These are phyloP conservation scores for Sebastes hopkinsi DNA, from an alignment of 2,797 vertebrate species.

Conservation along the genomic window DNA sequence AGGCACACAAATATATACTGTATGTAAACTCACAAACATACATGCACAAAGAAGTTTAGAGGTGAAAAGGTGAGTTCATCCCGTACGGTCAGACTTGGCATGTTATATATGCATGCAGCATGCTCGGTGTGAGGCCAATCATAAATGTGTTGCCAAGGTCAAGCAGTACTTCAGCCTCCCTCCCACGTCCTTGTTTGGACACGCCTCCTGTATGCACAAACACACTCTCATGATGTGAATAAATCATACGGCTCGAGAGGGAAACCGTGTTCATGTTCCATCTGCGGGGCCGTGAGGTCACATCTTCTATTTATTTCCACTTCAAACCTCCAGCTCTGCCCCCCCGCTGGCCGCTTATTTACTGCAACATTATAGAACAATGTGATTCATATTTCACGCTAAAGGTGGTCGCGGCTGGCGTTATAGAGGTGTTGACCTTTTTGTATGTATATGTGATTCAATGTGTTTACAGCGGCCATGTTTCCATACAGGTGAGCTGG, in stretches of 20 bases:
- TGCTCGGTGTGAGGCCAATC: not conserved
- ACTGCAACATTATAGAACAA: conserved; percentile 30
- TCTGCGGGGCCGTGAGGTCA: conserved; percentile 39
- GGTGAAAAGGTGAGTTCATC: not conserved
- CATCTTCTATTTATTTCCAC: conserved; percentile 39
- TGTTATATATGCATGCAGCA: not conserved
- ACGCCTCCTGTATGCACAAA: conserved; percentile 23
- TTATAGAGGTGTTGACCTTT: conserved; percentile 16
- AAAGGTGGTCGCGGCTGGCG: conserved; percentile 2
- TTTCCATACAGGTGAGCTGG: conserved; percentile 3
- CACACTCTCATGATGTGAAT: conserved; percentile 52
- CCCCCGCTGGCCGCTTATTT: not conserved
- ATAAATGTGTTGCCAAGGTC: conserved; percentile 33
- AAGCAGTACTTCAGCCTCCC: not conserved
- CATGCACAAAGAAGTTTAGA: not conserved
- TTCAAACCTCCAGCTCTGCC: conserved; percentile 11
- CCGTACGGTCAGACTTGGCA: not conserved
- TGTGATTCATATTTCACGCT: conserved; percentile 45
- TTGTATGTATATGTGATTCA: not conserved
- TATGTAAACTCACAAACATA: not conserved
- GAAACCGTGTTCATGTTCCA: conserved; percentile 43
- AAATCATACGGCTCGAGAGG: conserved; percentile 51
- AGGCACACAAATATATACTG: not conserved
- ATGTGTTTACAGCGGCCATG: not conserved
- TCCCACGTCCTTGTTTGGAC: conserved; percentile 30